phyloP scores from a whole-genome alignment of 2,888 invertebrate genomes.

The Stomorhina lunata region DNA sequence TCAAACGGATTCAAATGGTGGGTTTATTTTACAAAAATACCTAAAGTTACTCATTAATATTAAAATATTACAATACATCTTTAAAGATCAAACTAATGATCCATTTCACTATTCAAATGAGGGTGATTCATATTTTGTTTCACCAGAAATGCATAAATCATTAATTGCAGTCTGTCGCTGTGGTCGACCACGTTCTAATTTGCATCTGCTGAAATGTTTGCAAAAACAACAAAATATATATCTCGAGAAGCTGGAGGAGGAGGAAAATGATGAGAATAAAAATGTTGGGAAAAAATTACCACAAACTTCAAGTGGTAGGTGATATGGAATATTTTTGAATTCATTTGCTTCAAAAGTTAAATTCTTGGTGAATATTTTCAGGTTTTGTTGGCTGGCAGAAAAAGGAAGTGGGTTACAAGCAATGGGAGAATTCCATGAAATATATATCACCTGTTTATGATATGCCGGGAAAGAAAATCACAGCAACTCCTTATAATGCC shows the following conservation, averaged over 20 bases:
- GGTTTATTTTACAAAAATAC: neutral
- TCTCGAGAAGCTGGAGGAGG: slow-evolving; percentile 35
- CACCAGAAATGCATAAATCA: slow-evolving; percentile 75
- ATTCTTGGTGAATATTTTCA: slow-evolving; percentile 47
- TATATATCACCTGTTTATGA: slow-evolving; percentile 76
- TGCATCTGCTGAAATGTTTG: slow-evolving; percentile 76
- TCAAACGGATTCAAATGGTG: slow-evolving; percentile 12
- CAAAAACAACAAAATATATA: slow-evolving; percentile 74
- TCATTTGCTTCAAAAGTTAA: neutral
- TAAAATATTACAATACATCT: neutral
- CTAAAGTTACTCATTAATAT: neutral
- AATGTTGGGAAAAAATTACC: slow-evolving; percentile 68
- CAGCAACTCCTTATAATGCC: slow-evolving; percentile 74
- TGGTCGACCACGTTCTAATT: slow-evolving; percentile 73
- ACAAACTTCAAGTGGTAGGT: slow-evolving; percentile 75
- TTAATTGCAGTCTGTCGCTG: slow-evolving; percentile 77
- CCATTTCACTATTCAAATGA: slow-evolving; percentile 72
- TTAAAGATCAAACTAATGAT: slow-evolving; percentile 70
- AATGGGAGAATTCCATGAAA: slow-evolving; percentile 76
- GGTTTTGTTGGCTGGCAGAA: slow-evolving; percentile 74
- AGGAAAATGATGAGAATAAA: neutral
- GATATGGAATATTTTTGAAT: neutral
- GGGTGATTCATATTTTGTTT: slow-evolving; percentile 76
- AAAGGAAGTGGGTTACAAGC: slow-evolving; percentile 67
- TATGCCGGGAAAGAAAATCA: slow-evolving; percentile 76